A percentile compares a stretch with the other conserved stretches of the same genome.
phyloP scores from a whole-genome alignment of 2,113 vertebrate genomes.

The Bungarus multicinctus region DNA sequence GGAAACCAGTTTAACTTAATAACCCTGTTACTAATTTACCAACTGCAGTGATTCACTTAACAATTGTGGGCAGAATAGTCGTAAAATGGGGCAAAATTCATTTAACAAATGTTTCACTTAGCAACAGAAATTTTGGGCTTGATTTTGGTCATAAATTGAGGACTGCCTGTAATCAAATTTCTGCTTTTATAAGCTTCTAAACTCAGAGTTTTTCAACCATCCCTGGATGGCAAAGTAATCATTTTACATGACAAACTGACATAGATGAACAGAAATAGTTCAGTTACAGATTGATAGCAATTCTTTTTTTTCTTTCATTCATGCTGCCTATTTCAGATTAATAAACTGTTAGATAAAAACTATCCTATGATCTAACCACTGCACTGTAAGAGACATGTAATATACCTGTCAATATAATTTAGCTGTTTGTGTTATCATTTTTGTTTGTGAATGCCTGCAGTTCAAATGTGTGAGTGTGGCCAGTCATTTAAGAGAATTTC shows the following conservation, averaged over 20 bases:
- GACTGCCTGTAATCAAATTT: not conserved
- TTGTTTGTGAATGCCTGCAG: not conserved
- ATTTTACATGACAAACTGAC: not conserved
- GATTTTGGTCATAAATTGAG: no score
- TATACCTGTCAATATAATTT: not conserved
- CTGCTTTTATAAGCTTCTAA: not conserved
- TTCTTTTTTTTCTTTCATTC: not conserved
- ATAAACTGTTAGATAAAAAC: not conserved
- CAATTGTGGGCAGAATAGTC: no score
- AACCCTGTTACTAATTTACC: no score
- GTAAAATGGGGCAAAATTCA: no score
- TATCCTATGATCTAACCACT: not conserved
- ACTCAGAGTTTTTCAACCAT: not conserved
- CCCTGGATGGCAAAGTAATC: not conserved
- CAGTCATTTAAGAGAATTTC: not conserved
- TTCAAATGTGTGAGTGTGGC: not conserved
- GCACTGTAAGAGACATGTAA: not conserved
- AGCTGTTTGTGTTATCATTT: not conserved
- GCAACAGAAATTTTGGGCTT: no score
- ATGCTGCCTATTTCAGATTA: not conserved
- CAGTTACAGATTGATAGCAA: not conserved
- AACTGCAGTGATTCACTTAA: no score
- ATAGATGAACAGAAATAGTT: not conserved
- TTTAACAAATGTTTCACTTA: no score
- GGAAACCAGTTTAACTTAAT: no score